These are phyloP conservation scores for Ormyrus nitidulus DNA, from an alignment of 2,888 invertebrate genomes.

Conservation along the genomic window DNA sequence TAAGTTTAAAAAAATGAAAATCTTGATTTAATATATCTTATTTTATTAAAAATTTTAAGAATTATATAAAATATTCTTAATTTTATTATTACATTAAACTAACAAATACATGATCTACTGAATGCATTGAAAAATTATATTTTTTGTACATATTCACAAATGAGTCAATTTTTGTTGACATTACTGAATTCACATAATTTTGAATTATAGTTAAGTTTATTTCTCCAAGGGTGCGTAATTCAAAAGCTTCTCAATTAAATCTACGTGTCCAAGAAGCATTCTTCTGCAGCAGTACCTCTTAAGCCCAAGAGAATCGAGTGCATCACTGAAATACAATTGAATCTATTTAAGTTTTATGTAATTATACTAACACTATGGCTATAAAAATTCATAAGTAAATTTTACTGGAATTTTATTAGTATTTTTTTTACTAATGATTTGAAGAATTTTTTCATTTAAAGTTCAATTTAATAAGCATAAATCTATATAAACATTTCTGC, in stretches of 20 bases:
- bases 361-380: too few species aligned
- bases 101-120: constrained; percentile 5
- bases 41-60: constrained; percentile 33
- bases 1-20: neutral
- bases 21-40: neutral
- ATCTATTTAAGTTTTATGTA: neutral
- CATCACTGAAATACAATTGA: constrained; percentile 83
- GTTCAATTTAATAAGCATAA: neutral
- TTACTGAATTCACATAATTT: neutral
- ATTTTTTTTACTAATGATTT: neutral
- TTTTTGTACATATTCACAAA: constrained; percentile 25
- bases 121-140: neutral
- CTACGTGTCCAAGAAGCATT: constrained; percentile 99
- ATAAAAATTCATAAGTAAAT: too few species aligned
- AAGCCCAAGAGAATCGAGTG: constrained; percentile 95
- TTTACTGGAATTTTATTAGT: neutral
- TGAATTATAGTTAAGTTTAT: constrained; percentile 74
- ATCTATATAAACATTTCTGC: too few species aligned
- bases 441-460: neutral
- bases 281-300: constrained; percentile 98
- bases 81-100: constrained; percentile 18
- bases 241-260: constrained; percentile 99
- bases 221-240: constrained; percentile 99
- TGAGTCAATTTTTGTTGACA: constrained; percentile 4
- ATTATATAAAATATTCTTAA: constrained; percentile 1